Evolutionary conservation across 1,140 invertebrate species (phyloP), one percentile per base, ranked within the genome.

Genomic region (Magallana angulata): DNA sequence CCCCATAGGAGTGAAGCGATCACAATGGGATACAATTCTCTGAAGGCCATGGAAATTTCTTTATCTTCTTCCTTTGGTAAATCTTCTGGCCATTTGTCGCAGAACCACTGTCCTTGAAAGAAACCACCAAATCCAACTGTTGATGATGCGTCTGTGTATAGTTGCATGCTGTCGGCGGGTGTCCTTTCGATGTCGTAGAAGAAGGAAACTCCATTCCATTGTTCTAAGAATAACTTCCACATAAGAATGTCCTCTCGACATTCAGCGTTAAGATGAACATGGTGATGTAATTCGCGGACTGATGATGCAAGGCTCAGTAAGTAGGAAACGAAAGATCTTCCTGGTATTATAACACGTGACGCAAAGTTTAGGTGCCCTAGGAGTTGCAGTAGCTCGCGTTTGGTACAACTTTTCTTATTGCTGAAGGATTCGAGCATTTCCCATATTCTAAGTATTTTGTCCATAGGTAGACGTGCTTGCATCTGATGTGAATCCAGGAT

Each of bases 1-100:
- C 88, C 89, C 89, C 89, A 90, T 11, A 90, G 16, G 58, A 90
- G 24, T 30, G 56, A 59, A 68, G 88, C 88, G 4, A 85, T 56
- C 1, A 89, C 83, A 1, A 90, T 85, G 9, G 89, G 85, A 48
- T 87, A 88, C 14, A 89, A 48, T 59, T 85, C 89, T 24, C n/a
- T 48, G n/a, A 85, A 86, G 5, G 82, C 88, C n/a, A 89, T 89
- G 11, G 84, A 85, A 6, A 81, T 36, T 57, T 89, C n/a, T n/a
- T 36, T 64, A 9, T 36, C 12, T 8, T 68, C 16, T 18, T 18
- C 48, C 7, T 58, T 11, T n/a, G 24, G 12, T 57, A 87, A 84
- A 57, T 82, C n/a, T 18, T n/a, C 4, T 1, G 87, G 87, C 57
- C 68, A 89, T 30, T 57, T 4, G 7, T 82, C 84, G 12, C 59